phyloP scores from a whole-genome alignment of 2,113 vertebrate genomes.

The Pyrgilauda ruficollis region DNA sequence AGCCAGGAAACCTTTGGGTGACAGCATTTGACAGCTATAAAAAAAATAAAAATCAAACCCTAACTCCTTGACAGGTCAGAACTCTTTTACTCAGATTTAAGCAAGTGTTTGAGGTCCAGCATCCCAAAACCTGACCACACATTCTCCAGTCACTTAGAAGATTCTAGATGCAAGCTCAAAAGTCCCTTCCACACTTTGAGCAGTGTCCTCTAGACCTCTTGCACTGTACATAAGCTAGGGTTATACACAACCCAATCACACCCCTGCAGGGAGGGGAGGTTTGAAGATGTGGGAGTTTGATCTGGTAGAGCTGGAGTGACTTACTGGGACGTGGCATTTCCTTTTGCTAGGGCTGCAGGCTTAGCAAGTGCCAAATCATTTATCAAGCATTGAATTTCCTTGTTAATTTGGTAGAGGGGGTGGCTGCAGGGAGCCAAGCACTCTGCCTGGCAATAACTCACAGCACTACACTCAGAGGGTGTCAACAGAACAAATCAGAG shows the following conservation, averaged over 20 bases:
- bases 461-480: neutral
- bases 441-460: neutral
- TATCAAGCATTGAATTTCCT: neutral
- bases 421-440: neutral
- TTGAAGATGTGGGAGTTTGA: neutral
- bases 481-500: neutral
- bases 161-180: neutral
- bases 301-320: neutral
- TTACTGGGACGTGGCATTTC: neutral
- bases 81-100: neutral
- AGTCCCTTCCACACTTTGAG: neutral
- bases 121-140: neutral
- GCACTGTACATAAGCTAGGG: neutral
- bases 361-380: neutral
- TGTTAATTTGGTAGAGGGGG: neutral
- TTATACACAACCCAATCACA: neutral
- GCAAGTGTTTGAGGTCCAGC: neutral
- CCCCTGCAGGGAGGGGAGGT: neutral
- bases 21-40: neutral
- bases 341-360: neutral
- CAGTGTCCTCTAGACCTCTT: neutral
- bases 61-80: neutral
- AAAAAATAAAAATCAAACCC: neutral
- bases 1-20: neutral
- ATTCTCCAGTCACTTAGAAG: neutral